Evolutionary conservation across 2,113 vertebrate species (phyloP).

Genomic region (Mobula birostris): DNA sequence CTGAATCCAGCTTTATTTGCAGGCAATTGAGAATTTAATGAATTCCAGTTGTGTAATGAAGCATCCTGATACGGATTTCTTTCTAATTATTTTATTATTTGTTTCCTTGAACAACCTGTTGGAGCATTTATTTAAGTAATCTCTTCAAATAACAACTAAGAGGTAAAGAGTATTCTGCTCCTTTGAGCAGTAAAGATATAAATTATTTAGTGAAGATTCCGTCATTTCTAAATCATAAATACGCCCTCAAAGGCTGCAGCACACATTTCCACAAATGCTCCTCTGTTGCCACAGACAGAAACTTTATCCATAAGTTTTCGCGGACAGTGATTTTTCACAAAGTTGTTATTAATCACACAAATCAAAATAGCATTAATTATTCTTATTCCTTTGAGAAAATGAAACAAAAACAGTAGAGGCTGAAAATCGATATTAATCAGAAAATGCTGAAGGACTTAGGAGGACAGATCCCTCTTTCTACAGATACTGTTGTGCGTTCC

Average conservation of each 20-base stretch:
- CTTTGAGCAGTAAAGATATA: neutral
- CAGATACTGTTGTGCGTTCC: too few species aligned
- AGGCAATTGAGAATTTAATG: slow-evolving; percentile 20
- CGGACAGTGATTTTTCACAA: neutral
- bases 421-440: too few species aligned
- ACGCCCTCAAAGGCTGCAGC: neutral
- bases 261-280: neutral
- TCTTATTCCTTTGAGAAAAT: neutral
- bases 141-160: neutral
- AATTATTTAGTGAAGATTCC: neutral
- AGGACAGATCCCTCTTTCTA: too few species aligned
- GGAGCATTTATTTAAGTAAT: neutral
- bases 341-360: neutral
- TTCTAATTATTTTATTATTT: neutral
- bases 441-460: too few species aligned
- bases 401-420: neutral
- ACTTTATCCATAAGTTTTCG: neutral
- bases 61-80: neutral
- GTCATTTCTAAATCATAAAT: neutral
- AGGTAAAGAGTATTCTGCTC: neutral
- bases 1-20: slow-evolving; percentile 17
- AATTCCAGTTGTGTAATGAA: slow-evolving; percentile 31
- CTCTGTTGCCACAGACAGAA: neutral
- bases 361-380: neutral
- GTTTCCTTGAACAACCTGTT: neutral